Conservation (phyloP, 2,797 vertebrate genomes). For the Arctocebus calabarensis region DNA sequence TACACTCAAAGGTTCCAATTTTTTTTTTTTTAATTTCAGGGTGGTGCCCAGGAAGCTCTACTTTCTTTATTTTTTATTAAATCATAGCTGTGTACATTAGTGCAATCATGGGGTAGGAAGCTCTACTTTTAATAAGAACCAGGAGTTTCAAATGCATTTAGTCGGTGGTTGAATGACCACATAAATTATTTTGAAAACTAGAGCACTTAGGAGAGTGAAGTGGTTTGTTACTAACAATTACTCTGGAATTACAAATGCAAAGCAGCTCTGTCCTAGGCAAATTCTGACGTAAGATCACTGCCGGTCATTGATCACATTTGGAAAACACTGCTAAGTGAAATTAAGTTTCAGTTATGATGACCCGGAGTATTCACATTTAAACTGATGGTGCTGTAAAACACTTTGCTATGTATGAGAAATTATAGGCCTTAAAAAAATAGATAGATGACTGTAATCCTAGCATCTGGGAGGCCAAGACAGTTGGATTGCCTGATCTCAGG, state of each 20-base stretch:
- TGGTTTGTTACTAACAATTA: background rate
- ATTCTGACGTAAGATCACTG: background rate
- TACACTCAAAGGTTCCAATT: background rate
- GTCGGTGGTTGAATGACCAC: background rate
- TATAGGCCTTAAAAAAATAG: background rate
- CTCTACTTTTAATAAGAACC: background rate
- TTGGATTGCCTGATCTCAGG: too few species aligned
- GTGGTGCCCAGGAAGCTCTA: background rate
- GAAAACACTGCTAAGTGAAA: background rate
- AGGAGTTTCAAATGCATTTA: slow-evolving; percentile 8
- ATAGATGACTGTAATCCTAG: too few species aligned
- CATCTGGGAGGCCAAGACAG: too few species aligned
- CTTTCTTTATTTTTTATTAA: too few species aligned
- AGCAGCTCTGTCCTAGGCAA: background rate
- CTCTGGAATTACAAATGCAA: background rate
- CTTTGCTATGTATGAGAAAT: background rate
- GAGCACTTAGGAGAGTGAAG: background rate
- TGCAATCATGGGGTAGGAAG: too few species aligned
- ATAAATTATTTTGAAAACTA: background rate
- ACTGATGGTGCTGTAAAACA: background rate
- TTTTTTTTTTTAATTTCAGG: slow-evolving; percentile 4
- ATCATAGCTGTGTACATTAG: too few species aligned
- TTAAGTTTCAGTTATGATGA: background rate
- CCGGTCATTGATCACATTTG: background rate
- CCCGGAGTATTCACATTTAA: background rate